Percentiles rank a stretch among this genome's conserved stretches.
Evolutionary conservation across 2,797 vertebrate species (phyloP).

Genomic region (Catostomus latipinnis): DNA sequence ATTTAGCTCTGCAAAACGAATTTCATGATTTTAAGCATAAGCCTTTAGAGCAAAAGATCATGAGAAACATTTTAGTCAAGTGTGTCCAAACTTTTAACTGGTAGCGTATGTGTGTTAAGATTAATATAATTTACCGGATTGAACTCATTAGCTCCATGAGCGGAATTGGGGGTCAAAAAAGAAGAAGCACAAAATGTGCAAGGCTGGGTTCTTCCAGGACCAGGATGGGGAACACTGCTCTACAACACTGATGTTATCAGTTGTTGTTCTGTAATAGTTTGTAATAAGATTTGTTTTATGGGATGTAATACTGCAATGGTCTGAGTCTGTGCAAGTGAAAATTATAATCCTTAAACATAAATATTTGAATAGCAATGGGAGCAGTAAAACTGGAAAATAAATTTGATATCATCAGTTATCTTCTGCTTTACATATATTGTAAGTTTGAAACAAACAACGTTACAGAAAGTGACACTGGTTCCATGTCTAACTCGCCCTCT

Average conservation of each 20-base stretch:
- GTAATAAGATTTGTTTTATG: constrained; percentile 1
- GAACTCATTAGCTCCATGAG: too few species aligned
- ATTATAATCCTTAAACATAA: constrained; percentile 72
- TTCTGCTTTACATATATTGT: constrained; percentile 17
- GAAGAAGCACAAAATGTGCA: too few species aligned
- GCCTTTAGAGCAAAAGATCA: constrained; percentile 13
- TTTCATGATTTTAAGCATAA: constrained; percentile 37
- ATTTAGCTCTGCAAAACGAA: constrained; percentile 21
- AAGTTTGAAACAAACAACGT: constrained; percentile 24
- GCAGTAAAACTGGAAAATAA: constrained; percentile 69
- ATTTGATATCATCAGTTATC: constrained; percentile 29
- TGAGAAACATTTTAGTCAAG: constrained; percentile 19
- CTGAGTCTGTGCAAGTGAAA: constrained; percentile 75
- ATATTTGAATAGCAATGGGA: constrained; percentile 67
- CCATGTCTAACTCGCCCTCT: constrained; percentile 63
- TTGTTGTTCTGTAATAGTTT: background rate
- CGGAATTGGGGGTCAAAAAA: too few species aligned
- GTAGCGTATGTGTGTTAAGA: background rate
- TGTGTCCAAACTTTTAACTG: constrained; percentile 13
- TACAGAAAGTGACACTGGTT: constrained; percentile 31
- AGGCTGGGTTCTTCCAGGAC: too few species aligned
- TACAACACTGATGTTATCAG: constrained; percentile 10
- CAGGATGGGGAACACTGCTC: background rate
- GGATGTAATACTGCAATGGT: constrained; percentile 63
- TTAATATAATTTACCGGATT: too few species aligned